A percentile compares a stretch with the other conserved stretches of the same genome.
Conservation (phyloP, 2,888 invertebrate species). For the Panopea generosa region DNA sequence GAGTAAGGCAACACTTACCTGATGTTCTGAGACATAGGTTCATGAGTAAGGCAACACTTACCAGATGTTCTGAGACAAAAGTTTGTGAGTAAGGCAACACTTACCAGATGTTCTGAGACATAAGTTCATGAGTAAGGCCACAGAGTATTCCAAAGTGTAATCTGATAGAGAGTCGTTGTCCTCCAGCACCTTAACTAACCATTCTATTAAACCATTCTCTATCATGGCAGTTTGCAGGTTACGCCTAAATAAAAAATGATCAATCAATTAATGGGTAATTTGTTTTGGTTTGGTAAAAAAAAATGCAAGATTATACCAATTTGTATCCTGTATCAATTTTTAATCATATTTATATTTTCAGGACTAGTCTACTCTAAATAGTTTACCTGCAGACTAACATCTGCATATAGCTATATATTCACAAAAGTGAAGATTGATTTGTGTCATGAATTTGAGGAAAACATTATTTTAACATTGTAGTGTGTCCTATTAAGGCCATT, state of each 20-base stretch:
- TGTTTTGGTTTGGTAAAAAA: no score
- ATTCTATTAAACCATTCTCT: slow-evolving; percentile 88
- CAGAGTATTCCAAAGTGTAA: slow-evolving; percentile 89
- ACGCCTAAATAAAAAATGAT: slow-evolving; percentile 83
- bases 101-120: slow-evolving; percentile 88
- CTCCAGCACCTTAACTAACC: slow-evolving; percentile 88
- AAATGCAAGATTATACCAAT: no score
- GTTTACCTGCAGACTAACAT: no score
- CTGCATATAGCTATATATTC: no score
- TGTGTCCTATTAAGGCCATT: no score
- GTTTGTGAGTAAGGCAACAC: slow-evolving; percentile 85
- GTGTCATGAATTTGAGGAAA: no score
- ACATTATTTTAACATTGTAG: no score
- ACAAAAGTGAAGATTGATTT: no score
- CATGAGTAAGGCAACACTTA: slow-evolving; percentile 88
- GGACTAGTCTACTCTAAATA: no score
- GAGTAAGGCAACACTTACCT: slow-evolving; percentile 88
- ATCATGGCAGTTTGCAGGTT: slow-evolving; percentile 88
- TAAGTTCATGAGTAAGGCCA: slow-evolving; percentile 90
- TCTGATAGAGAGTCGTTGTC: slow-evolving; percentile 85
- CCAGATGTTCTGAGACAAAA: slow-evolving; percentile 88
- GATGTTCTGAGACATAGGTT: slow-evolving; percentile 89
- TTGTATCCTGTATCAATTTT: no score
- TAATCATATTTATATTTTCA: no score
- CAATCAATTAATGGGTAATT: no score